A percentile compares a stretch with the other conserved stretches of the same genome.
Conservation (phyloP, 1,140 invertebrate species). For the Drosophila tani region DNA sequence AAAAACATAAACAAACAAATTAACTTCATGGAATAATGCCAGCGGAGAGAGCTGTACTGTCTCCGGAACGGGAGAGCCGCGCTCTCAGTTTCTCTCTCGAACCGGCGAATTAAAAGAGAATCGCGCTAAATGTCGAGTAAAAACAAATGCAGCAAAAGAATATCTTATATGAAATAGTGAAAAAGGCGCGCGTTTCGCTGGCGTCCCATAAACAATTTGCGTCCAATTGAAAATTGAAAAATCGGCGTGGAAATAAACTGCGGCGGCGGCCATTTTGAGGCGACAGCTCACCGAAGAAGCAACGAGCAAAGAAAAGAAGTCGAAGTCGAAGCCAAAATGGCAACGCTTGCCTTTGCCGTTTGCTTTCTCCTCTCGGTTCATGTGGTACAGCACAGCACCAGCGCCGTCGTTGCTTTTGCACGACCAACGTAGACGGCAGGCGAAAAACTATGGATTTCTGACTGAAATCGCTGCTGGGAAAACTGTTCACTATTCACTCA, state of each 20-base stretch:
- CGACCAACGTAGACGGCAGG: not conserved
- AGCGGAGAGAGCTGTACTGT: conserved; percentile 7
- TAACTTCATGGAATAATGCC: not conserved
- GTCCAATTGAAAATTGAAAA: conserved; percentile 8
- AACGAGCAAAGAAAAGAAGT: conserved; percentile 36
- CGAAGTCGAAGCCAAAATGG: conserved; percentile 57
- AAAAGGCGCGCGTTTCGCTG: conserved; percentile 66
- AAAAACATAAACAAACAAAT: conserved; percentile 36
- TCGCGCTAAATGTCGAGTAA: conserved; percentile 66
- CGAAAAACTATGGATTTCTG: conserved; percentile 3
- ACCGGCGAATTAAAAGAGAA: conserved; percentile 63
- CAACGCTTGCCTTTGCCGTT: conserved; percentile 48
- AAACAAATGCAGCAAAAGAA: conserved; percentile 73
- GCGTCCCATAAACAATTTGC: conserved; percentile 16
- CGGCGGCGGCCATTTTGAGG: conserved; percentile 34
- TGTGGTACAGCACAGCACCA: conserved; percentile 31
- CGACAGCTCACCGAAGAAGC: conserved; percentile 26
- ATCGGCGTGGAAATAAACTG: conserved; percentile 12
- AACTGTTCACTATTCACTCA: conserved; percentile 11
- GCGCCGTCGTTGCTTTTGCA: conserved; percentile 9
- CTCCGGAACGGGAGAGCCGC: conserved; percentile 1
- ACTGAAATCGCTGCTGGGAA: not conserved
- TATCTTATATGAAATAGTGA: conserved; percentile 36
- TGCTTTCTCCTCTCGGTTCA: conserved; percentile 50
- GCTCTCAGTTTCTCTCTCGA: conserved; percentile 22